Evolutionary conservation across 2,888 invertebrate genomes (phyloP).

Genomic region (Mantis religiosa): DNA sequence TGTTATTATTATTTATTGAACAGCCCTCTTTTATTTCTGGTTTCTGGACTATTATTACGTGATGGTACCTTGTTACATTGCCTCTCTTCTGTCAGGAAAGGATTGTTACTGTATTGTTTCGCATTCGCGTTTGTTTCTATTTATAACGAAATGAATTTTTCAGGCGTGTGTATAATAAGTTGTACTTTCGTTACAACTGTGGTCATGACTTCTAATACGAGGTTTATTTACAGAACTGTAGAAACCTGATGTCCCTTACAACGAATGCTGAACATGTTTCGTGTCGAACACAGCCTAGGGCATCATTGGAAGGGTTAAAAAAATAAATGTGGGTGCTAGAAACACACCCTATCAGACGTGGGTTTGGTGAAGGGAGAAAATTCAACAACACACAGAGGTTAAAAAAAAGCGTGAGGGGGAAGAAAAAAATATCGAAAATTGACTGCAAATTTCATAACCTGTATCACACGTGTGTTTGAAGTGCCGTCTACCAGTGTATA

Average conservation of each 20-base stretch:
- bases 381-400: conserved; percentile 5
- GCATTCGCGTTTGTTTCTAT: no score
- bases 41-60: no score
- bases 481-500: neutral
- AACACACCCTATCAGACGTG: neutral
- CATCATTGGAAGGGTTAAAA: neutral
- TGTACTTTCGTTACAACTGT: no score
- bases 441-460: conserved; percentile 15
- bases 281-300: neutral
- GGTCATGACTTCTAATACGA: neutral
- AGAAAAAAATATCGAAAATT: conserved; percentile 16
- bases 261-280: neutral
- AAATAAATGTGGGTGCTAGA: neutral
- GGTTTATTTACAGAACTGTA: neutral
- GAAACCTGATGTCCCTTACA: neutral
- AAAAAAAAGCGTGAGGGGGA: neutral
- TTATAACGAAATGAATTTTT: no score
- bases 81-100: no score
- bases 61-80: no score
- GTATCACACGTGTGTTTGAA: conserved; percentile 19
- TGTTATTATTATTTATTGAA: no score
- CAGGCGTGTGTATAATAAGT: no score
- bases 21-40: no score
- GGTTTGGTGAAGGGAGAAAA: neutral
- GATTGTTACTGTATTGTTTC: no score